Percentiles rank a stretch among this genome's conserved stretches.
Evolutionary conservation across 2,797 vertebrate genomes (phyloP).

Genomic region (Eulemur mongoz): DNA sequence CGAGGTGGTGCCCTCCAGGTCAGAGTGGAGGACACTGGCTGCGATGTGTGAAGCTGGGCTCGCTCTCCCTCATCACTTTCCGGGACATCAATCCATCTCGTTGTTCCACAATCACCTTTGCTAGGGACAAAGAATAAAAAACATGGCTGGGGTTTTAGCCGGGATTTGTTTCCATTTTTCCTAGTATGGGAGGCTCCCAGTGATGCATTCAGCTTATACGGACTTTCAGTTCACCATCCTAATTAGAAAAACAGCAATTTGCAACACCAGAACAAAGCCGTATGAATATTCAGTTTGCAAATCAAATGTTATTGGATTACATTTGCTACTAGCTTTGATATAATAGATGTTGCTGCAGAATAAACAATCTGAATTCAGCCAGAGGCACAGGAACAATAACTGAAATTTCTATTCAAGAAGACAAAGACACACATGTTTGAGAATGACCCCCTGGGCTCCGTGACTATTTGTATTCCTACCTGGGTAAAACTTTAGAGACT

Average conservation of each 20-base stretch:
- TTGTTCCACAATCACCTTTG: slow-evolving; percentile 36
- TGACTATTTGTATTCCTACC: neutral
- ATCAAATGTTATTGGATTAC: neutral
- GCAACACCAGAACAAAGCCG: neutral
- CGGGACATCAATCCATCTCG: slow-evolving; percentile 53
- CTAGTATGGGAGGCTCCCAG: neutral
- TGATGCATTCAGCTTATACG: neutral
- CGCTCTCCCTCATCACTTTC: slow-evolving; percentile 57
- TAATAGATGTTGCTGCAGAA: slow-evolving; percentile 35
- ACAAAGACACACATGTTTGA: neutral
- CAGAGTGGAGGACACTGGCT: neutral
- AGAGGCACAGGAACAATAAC: neutral
- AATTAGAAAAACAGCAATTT: slow-evolving; percentile 1
- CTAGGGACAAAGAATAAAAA: slow-evolving; percentile 50
- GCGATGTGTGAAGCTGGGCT: neutral
- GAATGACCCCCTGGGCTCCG: neutral
- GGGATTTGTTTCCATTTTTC: slow-evolving; percentile 33
- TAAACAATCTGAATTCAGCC: slow-evolving; percentile 27
- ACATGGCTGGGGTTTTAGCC: neutral
- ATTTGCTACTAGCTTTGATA: slow-evolving; percentile 1
- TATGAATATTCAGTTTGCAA: slow-evolving; percentile 26
- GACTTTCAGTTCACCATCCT: slow-evolving; percentile 7
- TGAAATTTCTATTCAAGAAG: neutral
- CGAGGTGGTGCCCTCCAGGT: slow-evolving; percentile 7
- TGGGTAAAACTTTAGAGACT: neutral